A percentile compares a stretch with the other conserved stretches of the same genome.
These are phyloP conservation scores for Trigoniulus corallinus DNA, from an alignment of 1,140 invertebrate genomes.

Conservation along the genomic window DNA sequence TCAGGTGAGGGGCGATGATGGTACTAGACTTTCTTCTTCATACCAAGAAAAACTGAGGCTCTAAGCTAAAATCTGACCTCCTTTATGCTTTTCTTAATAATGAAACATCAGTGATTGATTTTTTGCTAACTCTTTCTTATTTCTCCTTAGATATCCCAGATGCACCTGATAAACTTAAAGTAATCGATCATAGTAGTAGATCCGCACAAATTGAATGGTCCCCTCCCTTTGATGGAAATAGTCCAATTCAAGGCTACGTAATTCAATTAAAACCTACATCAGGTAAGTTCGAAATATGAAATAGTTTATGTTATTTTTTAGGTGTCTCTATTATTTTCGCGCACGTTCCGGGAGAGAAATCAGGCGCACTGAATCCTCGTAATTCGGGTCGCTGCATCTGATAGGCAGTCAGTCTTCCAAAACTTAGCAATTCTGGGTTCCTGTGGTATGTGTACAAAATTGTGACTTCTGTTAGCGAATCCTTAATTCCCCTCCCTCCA, in stretches of 20 bases:
- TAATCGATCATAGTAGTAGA: constrained; percentile 19
- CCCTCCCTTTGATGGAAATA: constrained; percentile 27
- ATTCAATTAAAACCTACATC: constrained; percentile 15
- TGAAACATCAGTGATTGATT: no score
- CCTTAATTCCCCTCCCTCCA: no score
- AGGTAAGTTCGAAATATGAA: constrained; percentile 11
- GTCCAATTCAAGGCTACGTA: constrained; percentile 20
- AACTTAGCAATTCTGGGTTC: no score
- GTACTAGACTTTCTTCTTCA: no score
- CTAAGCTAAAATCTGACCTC: no score
- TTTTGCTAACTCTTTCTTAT: constrained; percentile 6
- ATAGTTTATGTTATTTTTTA: not conserved
- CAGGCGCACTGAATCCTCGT: not conserved
- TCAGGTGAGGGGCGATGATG: no score
- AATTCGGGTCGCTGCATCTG: no score
- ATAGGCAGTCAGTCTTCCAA: no score
- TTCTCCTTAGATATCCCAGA: constrained; percentile 24
- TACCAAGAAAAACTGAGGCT: no score
- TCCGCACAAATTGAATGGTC: constrained; percentile 21
- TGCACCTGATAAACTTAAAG: constrained; percentile 19
- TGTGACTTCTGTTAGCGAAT: no score
- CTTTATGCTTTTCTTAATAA: no score
- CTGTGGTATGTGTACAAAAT: no score
- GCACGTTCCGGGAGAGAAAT: not conserved
- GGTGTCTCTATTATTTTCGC: not conserved